Conservation (phyloP, 1,140 invertebrate genomes). For the Caenorhabditis briggsae region DNA sequence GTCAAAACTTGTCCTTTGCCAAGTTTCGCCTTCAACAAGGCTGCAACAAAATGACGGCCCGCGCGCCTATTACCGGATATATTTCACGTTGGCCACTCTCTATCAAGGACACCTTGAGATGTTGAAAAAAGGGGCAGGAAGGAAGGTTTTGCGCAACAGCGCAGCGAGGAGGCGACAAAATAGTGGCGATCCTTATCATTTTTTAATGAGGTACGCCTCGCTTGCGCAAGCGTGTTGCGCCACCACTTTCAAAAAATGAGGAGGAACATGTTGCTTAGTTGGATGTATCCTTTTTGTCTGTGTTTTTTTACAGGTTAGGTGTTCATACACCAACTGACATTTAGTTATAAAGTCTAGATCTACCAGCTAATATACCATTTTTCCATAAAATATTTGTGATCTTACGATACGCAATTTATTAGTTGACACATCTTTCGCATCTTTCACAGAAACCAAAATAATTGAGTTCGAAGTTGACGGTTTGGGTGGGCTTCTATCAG, state of each 20-base stretch:
- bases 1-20: conserved; percentile 54
- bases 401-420: too few species aligned
- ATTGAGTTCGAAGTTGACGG: too few species aligned
- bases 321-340: background rate
- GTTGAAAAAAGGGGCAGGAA: background rate
- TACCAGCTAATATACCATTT: too few species aligned
- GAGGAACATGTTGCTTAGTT: background rate
- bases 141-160: background rate
- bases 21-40: conserved; percentile 42
- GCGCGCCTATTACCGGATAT: conserved; percentile 55
- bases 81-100: conserved; percentile 43
- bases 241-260: background rate
- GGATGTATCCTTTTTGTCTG: background rate
- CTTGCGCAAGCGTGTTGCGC: conserved; percentile 9
- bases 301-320: background rate
- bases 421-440: too few species aligned
- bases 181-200: conserved; percentile 29
- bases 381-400: too few species aligned
- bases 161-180: background rate
- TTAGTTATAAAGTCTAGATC: background rate
- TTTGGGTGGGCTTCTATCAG: too few species aligned
- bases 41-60: background rate
- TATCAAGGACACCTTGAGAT: conserved; percentile 41
- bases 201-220: background rate
- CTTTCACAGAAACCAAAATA: too few species aligned